Evolutionary conservation across 2,113 vertebrate species (phyloP).

Genomic region (Fukomys damarensis): DNA sequence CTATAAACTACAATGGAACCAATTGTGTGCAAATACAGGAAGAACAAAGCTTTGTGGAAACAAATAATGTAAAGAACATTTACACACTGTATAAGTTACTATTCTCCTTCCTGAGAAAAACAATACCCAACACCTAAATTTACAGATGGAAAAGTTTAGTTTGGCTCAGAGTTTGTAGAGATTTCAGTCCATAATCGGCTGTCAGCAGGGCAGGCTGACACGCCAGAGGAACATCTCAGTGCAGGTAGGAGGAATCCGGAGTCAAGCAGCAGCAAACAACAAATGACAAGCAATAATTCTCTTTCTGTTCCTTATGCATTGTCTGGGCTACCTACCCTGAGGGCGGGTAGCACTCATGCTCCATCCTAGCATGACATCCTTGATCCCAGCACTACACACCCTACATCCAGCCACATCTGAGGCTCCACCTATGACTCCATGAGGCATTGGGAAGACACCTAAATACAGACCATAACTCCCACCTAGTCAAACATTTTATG

Average conservation of each 20-base stretch:
- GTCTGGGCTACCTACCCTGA: not conserved
- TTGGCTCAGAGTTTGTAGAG: not conserved
- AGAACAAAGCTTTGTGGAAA: not conserved
- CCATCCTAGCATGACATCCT: not conserved
- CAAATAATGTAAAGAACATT: not conserved
- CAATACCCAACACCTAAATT: not conserved
- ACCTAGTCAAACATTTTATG: not conserved
- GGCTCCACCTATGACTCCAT: not conserved
- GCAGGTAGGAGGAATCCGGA: not conserved
- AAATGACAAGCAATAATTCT: not conserved
- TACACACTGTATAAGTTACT: not conserved
- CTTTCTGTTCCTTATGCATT: not conserved
- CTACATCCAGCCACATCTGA: not conserved
- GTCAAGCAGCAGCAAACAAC: not conserved
- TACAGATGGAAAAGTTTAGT: not conserved
- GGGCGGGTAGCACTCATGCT: not conserved
- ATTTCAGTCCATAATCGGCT: not conserved
- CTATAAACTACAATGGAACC: not conserved
- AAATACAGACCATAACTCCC: not conserved
- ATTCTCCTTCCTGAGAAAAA: not conserved
- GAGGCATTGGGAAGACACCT: not conserved
- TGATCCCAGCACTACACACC: not conserved
- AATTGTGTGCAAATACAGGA: not conserved
- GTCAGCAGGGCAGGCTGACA: not conserved
- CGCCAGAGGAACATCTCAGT: not conserved